Conservation (phyloP, 1,140 invertebrate species). For the Tetramorium alpestre region DNA sequence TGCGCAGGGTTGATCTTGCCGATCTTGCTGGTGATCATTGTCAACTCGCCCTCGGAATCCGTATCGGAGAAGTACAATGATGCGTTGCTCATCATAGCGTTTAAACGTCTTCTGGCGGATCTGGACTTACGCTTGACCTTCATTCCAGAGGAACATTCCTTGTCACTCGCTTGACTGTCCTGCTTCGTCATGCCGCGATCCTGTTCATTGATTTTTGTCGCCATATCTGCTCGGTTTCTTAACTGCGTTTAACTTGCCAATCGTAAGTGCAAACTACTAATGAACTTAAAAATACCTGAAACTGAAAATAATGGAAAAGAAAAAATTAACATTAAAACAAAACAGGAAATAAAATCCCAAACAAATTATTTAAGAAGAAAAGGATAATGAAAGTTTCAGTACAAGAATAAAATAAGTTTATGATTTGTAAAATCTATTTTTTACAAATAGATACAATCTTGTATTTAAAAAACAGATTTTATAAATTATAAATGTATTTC, state of each 20-base stretch:
- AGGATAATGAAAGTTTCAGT: background rate
- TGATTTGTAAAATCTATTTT: background rate
- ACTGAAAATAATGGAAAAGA: conserved; percentile 66
- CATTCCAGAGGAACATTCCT: conserved; percentile 47
- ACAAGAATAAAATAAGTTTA: background rate
- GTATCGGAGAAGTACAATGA: conserved; percentile 84
- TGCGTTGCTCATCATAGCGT: conserved; percentile 82
- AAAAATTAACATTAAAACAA: conserved; percentile 51
- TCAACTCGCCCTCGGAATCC: conserved; percentile 83
- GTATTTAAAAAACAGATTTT: background rate
- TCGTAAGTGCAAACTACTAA: conserved; percentile 66
- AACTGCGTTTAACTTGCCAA: conserved; percentile 18
- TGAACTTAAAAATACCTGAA: conserved; percentile 74
- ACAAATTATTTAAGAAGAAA: background rate
- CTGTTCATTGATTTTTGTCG: background rate
- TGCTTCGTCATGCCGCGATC: background rate
- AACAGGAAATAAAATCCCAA: background rate
- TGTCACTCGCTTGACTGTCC: background rate
- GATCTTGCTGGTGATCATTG: conserved; percentile 61
- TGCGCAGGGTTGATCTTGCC: conserved; percentile 51
- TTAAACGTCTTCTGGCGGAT: conserved; percentile 79
- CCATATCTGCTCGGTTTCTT: conserved; percentile 51
- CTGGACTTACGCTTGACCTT: conserved; percentile 82
- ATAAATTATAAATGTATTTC: background rate
- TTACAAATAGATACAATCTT: background rate